Base-by-base conservation (phyloP, 2,888 invertebrate species). In the Agrochola macilenta region DNA sequence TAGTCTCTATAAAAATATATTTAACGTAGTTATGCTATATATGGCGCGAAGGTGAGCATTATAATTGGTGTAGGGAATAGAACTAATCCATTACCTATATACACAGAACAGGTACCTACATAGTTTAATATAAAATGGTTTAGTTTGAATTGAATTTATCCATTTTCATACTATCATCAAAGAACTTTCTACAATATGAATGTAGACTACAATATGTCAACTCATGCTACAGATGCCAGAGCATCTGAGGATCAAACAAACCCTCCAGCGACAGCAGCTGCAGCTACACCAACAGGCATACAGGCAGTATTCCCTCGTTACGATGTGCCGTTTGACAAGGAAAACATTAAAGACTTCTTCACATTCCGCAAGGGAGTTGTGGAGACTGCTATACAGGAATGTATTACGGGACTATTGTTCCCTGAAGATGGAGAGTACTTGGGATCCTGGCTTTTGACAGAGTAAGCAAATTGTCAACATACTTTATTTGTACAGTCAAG, bases 401-500 rank as follows among this genome's bases (percentile, higher is more conserved):
- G 98, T 89, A 97, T 97, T 68, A 97, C 97, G 1, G 97, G 95
- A 26, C 93, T 98, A 60, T 92, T 98, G 78, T 97, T 98, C 78
- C 97, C 97, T 69, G 97, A 97, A 81, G 98, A 98, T 94, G 98
- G 98, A 49, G 97, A 97, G 83, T 95, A 98, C 72, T 92, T 98
- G 77, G 98, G 98, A 60, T 97, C 98, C 61, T 99, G 98, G 98
- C 95, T 99, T 75, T 94, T 99, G 54, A 98, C 98, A 49, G 98
- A 98, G 98, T 98, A 96, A 95, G 97, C 14, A 58, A 0, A 1
- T 46, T 20, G 2, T n/a, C 12, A 20, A 39, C 2, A 76, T n/a
- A 20, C 8, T 39, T 30, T 35, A 69, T n/a, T 69, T 35, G 8
- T 23, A 23, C 20, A 9, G 9, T 23, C 20, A 8, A 2, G 52